Conservation (phyloP, 2,797 vertebrate species). For the Euthynnus affinis region DNA sequence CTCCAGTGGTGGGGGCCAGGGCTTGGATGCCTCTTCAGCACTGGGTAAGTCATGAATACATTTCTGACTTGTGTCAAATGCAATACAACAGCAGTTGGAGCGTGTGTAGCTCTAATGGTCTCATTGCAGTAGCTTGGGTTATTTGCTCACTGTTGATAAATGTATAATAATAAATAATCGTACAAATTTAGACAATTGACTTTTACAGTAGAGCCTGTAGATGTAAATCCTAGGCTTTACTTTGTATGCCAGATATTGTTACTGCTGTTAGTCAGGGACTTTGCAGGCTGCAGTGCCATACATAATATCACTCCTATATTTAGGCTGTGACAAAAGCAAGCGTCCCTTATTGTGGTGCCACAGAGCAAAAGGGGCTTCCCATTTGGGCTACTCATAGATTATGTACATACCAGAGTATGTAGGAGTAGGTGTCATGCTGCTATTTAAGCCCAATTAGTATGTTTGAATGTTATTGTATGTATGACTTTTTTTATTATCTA, state of each 20-base stretch:
- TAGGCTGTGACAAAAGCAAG: conserved; percentile 63
- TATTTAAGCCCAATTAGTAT: not conserved
- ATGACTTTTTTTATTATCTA: not conserved
- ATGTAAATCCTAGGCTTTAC: conserved; percentile 2
- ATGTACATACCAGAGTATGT: not conserved
- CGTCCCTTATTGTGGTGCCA: conserved; percentile 42
- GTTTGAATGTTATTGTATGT: not conserved
- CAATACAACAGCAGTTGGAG: not conserved
- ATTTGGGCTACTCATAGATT: not conserved
- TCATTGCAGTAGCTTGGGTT: not conserved
- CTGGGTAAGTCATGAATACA: conserved; percentile 74
- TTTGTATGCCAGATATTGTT: conserved; percentile 32
- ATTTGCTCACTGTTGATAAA: not conserved
- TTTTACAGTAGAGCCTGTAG: not conserved
- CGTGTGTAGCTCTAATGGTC: not conserved
- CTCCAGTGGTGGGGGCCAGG: conserved; percentile 72
- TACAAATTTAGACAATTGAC: not conserved
- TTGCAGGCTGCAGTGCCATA: conserved; percentile 39
- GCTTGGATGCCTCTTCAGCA: conserved; percentile 80
- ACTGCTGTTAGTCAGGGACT: conserved; percentile 39
- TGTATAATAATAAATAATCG: too few relatives aligned
- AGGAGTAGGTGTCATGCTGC: not conserved
- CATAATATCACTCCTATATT: conserved; percentile 61
- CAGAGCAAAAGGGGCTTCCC: conserved; percentile 47
- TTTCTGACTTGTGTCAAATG: not conserved